phyloP scores from a whole-genome alignment of 1,140 invertebrate species.

The Theocolax elegans region DNA sequence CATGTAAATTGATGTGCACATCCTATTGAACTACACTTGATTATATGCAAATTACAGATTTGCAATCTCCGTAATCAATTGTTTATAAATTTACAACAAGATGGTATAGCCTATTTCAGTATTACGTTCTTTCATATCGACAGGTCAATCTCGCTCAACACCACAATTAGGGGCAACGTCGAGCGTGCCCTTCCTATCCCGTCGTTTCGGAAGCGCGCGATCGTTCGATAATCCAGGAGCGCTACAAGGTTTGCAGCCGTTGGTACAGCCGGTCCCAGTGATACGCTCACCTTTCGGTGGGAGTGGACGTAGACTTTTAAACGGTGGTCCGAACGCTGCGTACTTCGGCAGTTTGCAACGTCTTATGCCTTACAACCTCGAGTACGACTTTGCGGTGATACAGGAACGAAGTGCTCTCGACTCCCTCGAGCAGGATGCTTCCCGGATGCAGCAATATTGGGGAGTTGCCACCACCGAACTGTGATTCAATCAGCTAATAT shows the following conservation, averaged over 20 bases:
- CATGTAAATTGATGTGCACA: no score
- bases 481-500: no score
- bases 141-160: constrained; percentile 64
- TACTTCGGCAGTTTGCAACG: constrained; percentile 87
- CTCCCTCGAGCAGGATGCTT: constrained; percentile 78
- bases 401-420: constrained; percentile 78
- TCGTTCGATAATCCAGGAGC: constrained; percentile 69
- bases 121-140: no score
- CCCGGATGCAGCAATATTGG: constrained; percentile 88
- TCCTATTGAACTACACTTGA: no score
- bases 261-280: not conserved
- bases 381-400: constrained; percentile 85
- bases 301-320: constrained; percentile 67
- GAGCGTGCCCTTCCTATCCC: constrained; percentile 72
- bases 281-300: constrained; percentile 54
- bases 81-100: no score
- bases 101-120: no score
- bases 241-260: constrained; percentile 45
- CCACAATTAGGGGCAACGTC: constrained; percentile 55
- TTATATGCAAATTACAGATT: no score
- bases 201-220: constrained; percentile 82
- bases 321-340: constrained; percentile 83
- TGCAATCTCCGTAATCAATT: no score
- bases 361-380: constrained; percentile 85
- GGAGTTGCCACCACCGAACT: constrained; percentile 86